Base-by-base conservation (phyloP, 2,888 invertebrate species). In the Coenonympha arcania region DNA sequence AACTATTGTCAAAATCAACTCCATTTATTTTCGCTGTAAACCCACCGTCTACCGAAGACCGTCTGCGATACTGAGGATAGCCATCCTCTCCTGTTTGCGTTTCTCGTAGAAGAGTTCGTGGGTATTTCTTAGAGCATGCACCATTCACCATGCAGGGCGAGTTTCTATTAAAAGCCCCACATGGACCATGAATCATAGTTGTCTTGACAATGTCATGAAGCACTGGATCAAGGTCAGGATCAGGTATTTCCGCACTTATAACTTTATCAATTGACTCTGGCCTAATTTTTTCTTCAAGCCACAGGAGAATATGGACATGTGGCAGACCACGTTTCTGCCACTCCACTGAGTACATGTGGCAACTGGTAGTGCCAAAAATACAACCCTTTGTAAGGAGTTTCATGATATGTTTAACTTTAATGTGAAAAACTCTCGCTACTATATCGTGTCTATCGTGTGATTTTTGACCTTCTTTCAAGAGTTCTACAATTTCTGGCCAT, bases 291-390 rank as follows among this genome's bases (percentile, higher is more conserved):
- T 18, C 6, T 8, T 16, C 9, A 26, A 41, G 11, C 30, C 41
- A 41, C 8, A 41, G 2, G 15, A 41, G n/a, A 4, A 30, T 16
- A 30, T 41, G 26, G 2, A 9, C 2, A 11, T 41, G 41, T 13
- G 41, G 41, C 16, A 41, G 13, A 3, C 41, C 41, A 18, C 41
- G 24, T 18, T 28, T 41, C 18, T 41, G 41, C 28, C 41, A 41
- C 26, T 41, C 41, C 9, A 24, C 24, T 24, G 24, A 24, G 9
- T 24, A 24, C 8, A 24, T 24, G 8, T 24, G 24, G 9, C 9
- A 24, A 6, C 6, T 30, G 6, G 30, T 30, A 30, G 30, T 13
- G 3, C 30, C 30, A 30, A 30, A 30, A 13, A 30, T 15, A 13
- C 2, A 2, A 2, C 3, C 6, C 13, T 13, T 24, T 9, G 24